Percentiles rank a stretch among this genome's conserved stretches.
Conservation (phyloP, 1,140 invertebrate species). For the Polyergus mexicanus region DNA sequence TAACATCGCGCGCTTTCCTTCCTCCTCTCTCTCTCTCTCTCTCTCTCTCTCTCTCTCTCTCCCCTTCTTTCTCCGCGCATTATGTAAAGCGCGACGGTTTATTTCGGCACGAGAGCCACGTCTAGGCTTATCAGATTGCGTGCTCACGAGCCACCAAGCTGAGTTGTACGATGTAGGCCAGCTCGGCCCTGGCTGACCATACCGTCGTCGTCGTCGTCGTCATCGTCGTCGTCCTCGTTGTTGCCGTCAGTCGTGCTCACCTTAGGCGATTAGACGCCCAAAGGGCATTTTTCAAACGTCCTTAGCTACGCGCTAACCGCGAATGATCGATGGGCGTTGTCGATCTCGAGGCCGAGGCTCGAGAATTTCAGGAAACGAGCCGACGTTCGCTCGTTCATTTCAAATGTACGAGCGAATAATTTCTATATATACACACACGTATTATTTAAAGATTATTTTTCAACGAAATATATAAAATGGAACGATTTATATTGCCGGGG, state of each 20-base stretch:
- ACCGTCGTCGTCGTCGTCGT: slow-evolving; percentile 56
- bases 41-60: slow-evolving; percentile 21
- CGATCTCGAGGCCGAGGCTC: slow-evolving; percentile 5
- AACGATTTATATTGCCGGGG: neutral
- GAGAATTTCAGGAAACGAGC: neutral
- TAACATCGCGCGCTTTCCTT: slow-evolving; percentile 21
- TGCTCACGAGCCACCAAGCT: slow-evolving; percentile 78
- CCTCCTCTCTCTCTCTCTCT: slow-evolving; percentile 13
- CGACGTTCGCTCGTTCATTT: neutral
- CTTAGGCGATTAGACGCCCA: slow-evolving; percentile 66
- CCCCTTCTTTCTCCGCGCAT: slow-evolving; percentile 75
- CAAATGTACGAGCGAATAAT: too few relatives aligned
- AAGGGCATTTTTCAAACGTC: slow-evolving; percentile 72
- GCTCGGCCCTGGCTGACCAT: slow-evolving; percentile 59
- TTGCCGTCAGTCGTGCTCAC: slow-evolving; percentile 58
- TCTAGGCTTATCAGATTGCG: slow-evolving; percentile 84
- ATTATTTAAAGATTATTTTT: neutral
- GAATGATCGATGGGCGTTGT: slow-evolving; percentile 69
- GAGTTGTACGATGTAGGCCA: slow-evolving; percentile 81
- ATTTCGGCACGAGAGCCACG: slow-evolving; percentile 84
- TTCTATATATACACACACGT: too few relatives aligned
- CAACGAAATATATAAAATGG: neutral
- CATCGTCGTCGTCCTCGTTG: slow-evolving; percentile 48
- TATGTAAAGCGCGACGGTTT: slow-evolving; percentile 85
- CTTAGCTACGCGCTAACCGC: slow-evolving; percentile 12